A percentile compares a stretch with the other conserved stretches of the same genome.
Conservation (phyloP, 2,797 vertebrate genomes). For the Lepus townsendii region DNA sequence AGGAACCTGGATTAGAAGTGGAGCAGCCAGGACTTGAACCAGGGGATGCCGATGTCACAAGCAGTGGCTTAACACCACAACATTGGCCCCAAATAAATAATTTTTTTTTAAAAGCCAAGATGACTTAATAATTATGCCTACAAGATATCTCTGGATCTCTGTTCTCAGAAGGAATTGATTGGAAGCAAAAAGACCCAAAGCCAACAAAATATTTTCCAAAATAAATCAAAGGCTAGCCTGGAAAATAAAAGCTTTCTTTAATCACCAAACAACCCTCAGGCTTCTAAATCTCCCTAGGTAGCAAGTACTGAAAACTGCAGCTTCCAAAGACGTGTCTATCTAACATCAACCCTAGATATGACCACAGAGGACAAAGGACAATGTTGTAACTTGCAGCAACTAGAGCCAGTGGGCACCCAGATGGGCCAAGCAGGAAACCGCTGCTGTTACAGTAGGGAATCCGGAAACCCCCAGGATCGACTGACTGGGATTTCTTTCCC, state of each 20-base stretch:
- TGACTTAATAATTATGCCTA: neutral
- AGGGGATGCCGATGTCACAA: too few relatives aligned
- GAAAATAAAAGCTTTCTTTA: neutral
- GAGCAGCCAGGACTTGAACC: too few relatives aligned
- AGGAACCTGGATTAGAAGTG: too few relatives aligned
- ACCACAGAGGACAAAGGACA: neutral
- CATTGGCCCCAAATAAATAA: too few relatives aligned
- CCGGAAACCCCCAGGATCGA: neutral
- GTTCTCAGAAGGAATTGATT: constrained; percentile 31
- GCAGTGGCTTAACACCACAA: too few relatives aligned
- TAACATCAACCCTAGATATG: neutral
- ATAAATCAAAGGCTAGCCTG: neutral
- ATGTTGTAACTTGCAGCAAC: neutral
- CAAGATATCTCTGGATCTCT: constrained; percentile 30
- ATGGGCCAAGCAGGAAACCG: neutral
- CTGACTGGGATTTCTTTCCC: neutral
- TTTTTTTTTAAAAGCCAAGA: neutral
- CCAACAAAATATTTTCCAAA: neutral
- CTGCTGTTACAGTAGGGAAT: neutral
- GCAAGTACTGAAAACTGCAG: neutral
- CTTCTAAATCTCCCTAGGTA: neutral
- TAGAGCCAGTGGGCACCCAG: neutral
- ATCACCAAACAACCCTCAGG: constrained; percentile 2
- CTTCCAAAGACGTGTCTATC: neutral
- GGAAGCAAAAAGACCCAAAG: constrained; percentile 8